Percentiles rank a stretch among this genome's conserved stretches.
Evolutionary conservation across 2,797 vertebrate species (phyloP).

Genomic region (Spea hammondii): DNA sequence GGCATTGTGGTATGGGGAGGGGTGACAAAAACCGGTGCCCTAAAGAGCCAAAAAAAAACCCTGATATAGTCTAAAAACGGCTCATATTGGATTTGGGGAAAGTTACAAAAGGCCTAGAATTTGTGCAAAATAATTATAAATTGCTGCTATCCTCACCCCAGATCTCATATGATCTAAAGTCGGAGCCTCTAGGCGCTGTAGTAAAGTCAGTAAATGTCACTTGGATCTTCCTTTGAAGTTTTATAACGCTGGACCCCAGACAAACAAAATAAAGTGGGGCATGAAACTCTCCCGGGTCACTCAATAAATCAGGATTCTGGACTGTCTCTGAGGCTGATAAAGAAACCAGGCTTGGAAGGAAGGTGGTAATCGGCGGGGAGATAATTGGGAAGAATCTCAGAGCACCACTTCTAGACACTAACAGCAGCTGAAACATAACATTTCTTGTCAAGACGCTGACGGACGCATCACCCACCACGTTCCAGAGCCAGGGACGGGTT

Average conservation of each 20-base stretch:
- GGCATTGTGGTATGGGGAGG: too few species aligned
- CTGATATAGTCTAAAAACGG: too few species aligned
- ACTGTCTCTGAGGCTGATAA: constrained; percentile 29
- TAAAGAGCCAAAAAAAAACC: too few species aligned
- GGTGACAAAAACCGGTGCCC: too few species aligned
- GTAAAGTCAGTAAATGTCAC: too few species aligned
- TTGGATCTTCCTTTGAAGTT: constrained; percentile 27
- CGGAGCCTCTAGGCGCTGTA: too few species aligned
- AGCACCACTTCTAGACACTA: not conserved
- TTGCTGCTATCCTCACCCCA: too few species aligned
- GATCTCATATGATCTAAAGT: too few species aligned
- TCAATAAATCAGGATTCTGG: constrained; percentile 9
- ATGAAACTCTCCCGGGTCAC: constrained; percentile 12
- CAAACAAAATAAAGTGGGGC: not conserved
- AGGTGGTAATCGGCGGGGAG: constrained; percentile 19
- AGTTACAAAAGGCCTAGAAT: too few species aligned
- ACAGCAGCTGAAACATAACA: constrained; percentile 26
- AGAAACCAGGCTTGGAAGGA: not conserved
- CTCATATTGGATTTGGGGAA: too few species aligned
- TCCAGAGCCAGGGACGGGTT: constrained; percentile 19
- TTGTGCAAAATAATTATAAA: too few species aligned
- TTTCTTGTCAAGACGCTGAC: constrained; percentile 9
- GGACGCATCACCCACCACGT: constrained; percentile 23
- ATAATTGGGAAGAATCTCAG: not conserved
- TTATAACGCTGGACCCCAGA: not conserved